These are phyloP conservation scores for Eilema sororculum DNA, from an alignment of 2,888 invertebrate species.

Conservation along the genomic window DNA sequence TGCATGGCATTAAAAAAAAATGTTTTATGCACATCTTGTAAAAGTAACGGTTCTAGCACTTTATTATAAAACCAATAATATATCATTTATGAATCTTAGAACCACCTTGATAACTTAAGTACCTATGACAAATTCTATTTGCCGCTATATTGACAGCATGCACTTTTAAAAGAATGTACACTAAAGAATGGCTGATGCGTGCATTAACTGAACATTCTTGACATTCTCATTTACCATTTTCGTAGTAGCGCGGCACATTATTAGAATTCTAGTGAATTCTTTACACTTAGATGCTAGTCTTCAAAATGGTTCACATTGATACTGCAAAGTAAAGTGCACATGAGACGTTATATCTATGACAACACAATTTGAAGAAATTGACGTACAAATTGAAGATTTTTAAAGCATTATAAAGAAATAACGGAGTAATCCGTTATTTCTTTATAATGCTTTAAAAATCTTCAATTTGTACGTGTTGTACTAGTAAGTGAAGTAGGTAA, in stretches of 20 bases:
- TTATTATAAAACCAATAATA: neutral
- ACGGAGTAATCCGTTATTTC: neutral
- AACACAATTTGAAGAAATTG: too few species aligned
- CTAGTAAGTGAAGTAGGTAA: neutral
- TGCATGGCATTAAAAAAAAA: neutral
- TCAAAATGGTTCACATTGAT: neutral
- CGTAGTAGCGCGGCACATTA: neutral
- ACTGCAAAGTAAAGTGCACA: neutral
- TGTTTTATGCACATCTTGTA: neutral
- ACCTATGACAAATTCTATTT: slow-evolving; percentile 16
- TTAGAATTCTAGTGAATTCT: neutral
- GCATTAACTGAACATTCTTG: neutral
- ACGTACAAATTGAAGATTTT: neutral
- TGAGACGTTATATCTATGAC: neutral
- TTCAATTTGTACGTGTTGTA: neutral
- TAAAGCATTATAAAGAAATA: neutral
- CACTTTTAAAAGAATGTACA: neutral
- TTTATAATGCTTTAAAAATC: neutral
- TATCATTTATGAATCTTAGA: neutral
- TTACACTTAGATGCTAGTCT: neutral
- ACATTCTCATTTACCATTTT: neutral
- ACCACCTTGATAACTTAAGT: slow-evolving; percentile 6
- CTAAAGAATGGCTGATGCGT: neutral
- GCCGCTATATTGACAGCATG: slow-evolving; percentile 38
- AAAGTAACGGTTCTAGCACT: too few species aligned